Conservation (phyloP, 2,888 invertebrate genomes). For the Drosophila monieri region DNA sequence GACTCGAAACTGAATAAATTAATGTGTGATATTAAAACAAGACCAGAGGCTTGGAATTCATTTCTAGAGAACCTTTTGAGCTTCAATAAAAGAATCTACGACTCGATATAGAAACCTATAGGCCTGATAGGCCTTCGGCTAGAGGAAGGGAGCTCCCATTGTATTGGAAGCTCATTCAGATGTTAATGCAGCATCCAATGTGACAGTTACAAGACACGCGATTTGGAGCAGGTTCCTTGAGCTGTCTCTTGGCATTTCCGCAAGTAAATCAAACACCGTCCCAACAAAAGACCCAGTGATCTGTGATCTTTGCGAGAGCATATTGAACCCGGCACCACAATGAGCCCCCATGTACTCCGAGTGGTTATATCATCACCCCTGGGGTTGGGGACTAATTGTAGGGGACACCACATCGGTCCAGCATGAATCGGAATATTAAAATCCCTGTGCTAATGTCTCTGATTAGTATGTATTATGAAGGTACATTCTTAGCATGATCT, state of each 20-base stretch:
- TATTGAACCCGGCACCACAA: slow-evolving; percentile 37
- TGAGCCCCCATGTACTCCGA: slow-evolving; percentile 49
- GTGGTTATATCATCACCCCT: slow-evolving; percentile 40
- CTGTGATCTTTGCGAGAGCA: slow-evolving; percentile 36
- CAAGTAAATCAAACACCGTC: slow-evolving; percentile 31
- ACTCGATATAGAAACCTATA: slow-evolving; percentile 19
- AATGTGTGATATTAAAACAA: slow-evolving; percentile 38
- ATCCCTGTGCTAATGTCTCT: slow-evolving; percentile 41
- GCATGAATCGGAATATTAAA: slow-evolving; percentile 39
- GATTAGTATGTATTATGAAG: slow-evolving; percentile 56
- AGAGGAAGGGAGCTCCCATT: slow-evolving; percentile 14
- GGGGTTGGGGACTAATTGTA: slow-evolving; percentile 51
- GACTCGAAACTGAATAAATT: slow-evolving; percentile 46
- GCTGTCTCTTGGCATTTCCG: slow-evolving; percentile 56
- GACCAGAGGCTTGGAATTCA: background rate
- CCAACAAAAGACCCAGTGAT: slow-evolving; percentile 34
- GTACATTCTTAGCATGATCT: slow-evolving; percentile 53
- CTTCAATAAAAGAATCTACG: background rate
- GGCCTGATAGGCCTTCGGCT: slow-evolving; percentile 1
- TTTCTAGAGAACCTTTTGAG: background rate
- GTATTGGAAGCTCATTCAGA: slow-evolving; percentile 27
- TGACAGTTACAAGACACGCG: slow-evolving; percentile 25
- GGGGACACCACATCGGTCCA: slow-evolving; percentile 40
- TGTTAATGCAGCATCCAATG: slow-evolving; percentile 27
- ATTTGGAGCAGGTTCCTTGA: slow-evolving; percentile 21